phyloP scores from a whole-genome alignment of 2,888 invertebrate genomes.

The Keiferia lycopersicella region DNA sequence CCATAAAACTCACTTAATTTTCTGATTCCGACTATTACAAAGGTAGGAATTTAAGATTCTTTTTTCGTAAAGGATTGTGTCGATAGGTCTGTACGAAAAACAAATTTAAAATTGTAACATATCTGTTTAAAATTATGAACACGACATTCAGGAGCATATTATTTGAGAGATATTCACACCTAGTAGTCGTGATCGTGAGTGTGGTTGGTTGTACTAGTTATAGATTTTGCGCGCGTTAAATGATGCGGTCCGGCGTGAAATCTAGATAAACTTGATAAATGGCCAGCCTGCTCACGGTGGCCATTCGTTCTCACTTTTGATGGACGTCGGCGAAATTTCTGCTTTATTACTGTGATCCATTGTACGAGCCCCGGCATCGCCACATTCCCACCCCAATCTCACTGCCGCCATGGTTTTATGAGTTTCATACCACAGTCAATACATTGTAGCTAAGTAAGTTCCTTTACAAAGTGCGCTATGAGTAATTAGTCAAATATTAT shows the following conservation, averaged over 20 bases:
- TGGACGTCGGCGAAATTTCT: slow-evolving; percentile 50
- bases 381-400: slow-evolving; percentile 12
- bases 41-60: neutral
- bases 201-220: slow-evolving; percentile 52
- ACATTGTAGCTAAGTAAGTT: too few relatives aligned
- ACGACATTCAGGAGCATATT: neutral
- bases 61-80: too few relatives aligned
- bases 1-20: slow-evolving; percentile 36
- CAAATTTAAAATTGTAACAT: too few relatives aligned
- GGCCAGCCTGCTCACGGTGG: slow-evolving; percentile 55
- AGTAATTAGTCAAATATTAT: too few relatives aligned
- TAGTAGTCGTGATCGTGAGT: slow-evolving; percentile 50
- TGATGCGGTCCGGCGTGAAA: slow-evolving; percentile 61
- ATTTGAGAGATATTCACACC: slow-evolving; percentile 29
- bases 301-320: slow-evolving; percentile 57
- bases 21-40: too few relatives aligned
- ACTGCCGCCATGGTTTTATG: neutral
- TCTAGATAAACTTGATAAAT: slow-evolving; percentile 72
- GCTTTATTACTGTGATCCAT: slow-evolving; percentile 48
- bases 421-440: neutral
- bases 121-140: too few relatives aligned
- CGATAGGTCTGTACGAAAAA: too few relatives aligned
- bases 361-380: slow-evolving; percentile 40
- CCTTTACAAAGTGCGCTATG: too few relatives aligned
- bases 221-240: slow-evolving; percentile 58